Conservation (phyloP, 2,797 vertebrate species). For the Champsocephalus gunnari region DNA sequence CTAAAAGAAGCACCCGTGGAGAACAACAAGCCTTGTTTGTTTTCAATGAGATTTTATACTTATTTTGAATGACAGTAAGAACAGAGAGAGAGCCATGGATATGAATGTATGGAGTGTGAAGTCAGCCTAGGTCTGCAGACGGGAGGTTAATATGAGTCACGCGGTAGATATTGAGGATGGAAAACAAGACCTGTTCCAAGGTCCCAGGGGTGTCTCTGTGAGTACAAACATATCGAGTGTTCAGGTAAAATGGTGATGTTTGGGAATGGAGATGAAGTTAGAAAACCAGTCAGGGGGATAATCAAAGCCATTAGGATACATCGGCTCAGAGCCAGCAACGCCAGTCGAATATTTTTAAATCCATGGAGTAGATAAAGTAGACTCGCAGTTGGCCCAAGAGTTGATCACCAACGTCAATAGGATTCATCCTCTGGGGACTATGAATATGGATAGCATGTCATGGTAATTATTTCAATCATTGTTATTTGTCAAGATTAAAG, state of each 20-base stretch:
- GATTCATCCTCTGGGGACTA: not conserved
- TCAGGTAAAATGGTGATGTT: not conserved
- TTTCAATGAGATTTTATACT: slow-evolving; percentile 19
- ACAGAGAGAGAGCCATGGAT: not conserved
- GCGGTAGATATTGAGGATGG: slow-evolving; percentile 13
- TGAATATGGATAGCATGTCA: not conserved
- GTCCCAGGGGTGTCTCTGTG: slow-evolving; percentile 5
- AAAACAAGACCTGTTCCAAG: slow-evolving; percentile 5
- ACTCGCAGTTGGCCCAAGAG: not conserved
- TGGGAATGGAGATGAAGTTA: too few relatives aligned
- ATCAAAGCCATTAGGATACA: too few relatives aligned
- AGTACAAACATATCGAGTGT: not conserved
- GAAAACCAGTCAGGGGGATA: too few relatives aligned
- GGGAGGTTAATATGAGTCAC: slow-evolving; percentile 51
- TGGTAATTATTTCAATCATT: not conserved
- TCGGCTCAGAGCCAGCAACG: too few relatives aligned
- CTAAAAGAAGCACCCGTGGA: slow-evolving; percentile 8
- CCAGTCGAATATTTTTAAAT: too few relatives aligned
- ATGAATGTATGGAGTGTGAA: slow-evolving; percentile 6
- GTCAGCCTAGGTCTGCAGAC: slow-evolving; percentile 14
- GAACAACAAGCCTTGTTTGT: slow-evolving; percentile 12
- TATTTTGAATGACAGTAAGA: slow-evolving; percentile 23
- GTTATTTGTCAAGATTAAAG: not conserved
- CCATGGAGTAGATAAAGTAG: not conserved
- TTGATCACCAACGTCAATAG: not conserved